These are phyloP conservation scores for Rotaria magnacalcarata DNA, from an alignment of 2,888 invertebrate species.

Conservation along the genomic window DNA sequence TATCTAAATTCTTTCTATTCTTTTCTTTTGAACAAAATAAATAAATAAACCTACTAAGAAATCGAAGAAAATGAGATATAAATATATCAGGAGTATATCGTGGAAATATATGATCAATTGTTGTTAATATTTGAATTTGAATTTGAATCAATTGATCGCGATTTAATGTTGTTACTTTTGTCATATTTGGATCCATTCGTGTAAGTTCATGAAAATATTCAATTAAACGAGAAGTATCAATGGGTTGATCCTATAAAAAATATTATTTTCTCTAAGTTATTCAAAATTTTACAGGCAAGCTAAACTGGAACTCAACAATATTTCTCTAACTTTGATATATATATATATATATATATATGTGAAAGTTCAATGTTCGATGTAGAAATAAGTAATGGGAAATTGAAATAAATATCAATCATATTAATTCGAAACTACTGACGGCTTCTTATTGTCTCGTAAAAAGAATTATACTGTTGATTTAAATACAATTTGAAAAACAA, in stretches of 20 bases:
- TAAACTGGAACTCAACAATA: too few relatives aligned
- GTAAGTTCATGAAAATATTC: slow-evolving; percentile 14
- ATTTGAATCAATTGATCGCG: background rate
- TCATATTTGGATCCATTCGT: background rate
- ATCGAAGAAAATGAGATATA: slow-evolving; percentile 21
- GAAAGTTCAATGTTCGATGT: too few relatives aligned
- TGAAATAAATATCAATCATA: too few relatives aligned
- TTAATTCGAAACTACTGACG: too few relatives aligned
- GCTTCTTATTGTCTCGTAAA: too few relatives aligned
- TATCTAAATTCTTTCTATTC: background rate
- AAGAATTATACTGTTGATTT: too few relatives aligned
- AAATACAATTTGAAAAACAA: too few relatives aligned
- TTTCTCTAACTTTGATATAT: too few relatives aligned
- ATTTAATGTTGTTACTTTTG: background rate
- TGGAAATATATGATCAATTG: background rate
- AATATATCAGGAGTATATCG: background rate
- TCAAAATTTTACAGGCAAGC: too few relatives aligned
- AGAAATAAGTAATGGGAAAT: too few relatives aligned
- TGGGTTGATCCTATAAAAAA: background rate
- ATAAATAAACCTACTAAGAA: background rate
- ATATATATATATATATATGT: too few relatives aligned
- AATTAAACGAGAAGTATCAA: background rate
- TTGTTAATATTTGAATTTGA: slow-evolving; percentile 20
- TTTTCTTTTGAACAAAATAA: background rate
- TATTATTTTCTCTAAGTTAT: too few relatives aligned